Evolutionary conservation across 2,797 vertebrate species (phyloP).

Genomic region (Orestias chungarensis): DNA sequence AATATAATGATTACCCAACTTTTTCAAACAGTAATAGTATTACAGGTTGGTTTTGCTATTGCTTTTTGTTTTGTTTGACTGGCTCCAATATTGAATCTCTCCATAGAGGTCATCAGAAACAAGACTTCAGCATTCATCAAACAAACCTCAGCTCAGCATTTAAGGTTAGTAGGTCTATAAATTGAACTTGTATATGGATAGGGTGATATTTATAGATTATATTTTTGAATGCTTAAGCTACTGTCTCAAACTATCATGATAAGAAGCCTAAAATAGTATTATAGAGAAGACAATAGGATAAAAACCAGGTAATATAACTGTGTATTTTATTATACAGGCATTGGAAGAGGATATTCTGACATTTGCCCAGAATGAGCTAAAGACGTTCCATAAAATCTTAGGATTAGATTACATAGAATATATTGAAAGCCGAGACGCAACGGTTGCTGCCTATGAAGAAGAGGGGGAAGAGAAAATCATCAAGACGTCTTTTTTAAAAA

Average conservation of each 20-base stretch:
- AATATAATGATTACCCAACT: too few relatives aligned
- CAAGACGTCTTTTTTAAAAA: constrained; percentile 27
- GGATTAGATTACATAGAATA: background rate
- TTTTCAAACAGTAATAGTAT: background rate
- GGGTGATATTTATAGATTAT: background rate
- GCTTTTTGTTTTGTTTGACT: background rate
- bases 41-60: background rate
- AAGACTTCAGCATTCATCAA: background rate
- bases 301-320: background rate
- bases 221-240: background rate
- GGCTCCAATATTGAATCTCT: background rate
- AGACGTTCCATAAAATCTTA: background rate
- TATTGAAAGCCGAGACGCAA: background rate
- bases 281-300: background rate
- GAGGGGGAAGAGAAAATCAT: constrained; percentile 3
- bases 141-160: background rate
- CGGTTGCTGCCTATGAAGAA: background rate
- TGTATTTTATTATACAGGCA: background rate
- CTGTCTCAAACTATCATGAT: background rate
- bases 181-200: background rate
- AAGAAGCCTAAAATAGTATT: background rate
- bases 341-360: constrained; percentile 13
- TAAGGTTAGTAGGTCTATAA: background rate
- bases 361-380: constrained; percentile 5
- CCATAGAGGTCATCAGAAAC: background rate